phyloP scores from a whole-genome alignment of 2,797 vertebrate genomes.

The Scolopax rusticola region DNA sequence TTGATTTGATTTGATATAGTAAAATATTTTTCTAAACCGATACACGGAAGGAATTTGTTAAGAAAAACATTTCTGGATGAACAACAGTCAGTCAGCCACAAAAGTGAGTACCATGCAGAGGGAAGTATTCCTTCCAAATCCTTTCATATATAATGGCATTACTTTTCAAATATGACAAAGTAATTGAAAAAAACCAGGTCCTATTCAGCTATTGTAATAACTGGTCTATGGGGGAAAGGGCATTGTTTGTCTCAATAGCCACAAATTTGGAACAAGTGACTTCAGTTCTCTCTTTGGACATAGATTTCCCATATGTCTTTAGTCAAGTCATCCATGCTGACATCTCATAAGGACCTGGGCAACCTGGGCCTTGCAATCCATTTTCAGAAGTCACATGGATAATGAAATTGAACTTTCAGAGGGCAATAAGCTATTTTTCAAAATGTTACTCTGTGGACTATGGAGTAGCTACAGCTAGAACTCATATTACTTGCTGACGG shows the following conservation, averaged over 20 bases:
- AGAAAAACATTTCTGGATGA: neutral
- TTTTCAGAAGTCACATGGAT: neutral
- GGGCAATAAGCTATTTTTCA: neutral
- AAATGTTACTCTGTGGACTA: neutral
- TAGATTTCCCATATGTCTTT: neutral
- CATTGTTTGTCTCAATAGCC: neutral
- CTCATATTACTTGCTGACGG: neutral
- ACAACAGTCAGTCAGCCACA: neutral
- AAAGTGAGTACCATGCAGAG: accelerated
- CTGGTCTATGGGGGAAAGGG: accelerated
- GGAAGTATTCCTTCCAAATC: neutral
- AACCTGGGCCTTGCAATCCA: neutral
- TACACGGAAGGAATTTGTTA: neutral
- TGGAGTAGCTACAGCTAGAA: neutral
- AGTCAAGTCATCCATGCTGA: neutral
- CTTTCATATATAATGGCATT: neutral
- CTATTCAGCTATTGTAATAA: neutral
- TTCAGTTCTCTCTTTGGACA: neutral
- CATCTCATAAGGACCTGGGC: neutral
- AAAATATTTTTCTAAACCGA: neutral
- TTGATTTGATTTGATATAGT: neutral
- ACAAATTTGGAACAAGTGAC: neutral
- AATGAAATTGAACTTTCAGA: neutral
- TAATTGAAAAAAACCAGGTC: neutral
- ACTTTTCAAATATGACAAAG: neutral